Evolutionary conservation across 2,888 invertebrate genomes (phyloP), one percentile per base, ranked within the genome.

Genomic region (Pterostichus madidus): DNA sequence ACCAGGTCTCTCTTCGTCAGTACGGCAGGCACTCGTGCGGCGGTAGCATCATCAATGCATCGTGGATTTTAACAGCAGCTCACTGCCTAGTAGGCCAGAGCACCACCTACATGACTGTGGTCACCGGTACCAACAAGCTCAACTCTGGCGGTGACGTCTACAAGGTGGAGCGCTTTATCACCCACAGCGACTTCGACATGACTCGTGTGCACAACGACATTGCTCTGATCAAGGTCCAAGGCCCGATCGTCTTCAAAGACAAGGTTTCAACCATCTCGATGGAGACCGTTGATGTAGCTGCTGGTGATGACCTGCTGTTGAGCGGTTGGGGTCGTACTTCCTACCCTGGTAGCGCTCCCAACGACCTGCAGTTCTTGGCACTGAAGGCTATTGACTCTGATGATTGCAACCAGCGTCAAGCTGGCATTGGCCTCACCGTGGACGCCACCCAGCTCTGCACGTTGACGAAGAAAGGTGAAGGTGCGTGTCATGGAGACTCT

Each of bases 21-120:
- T 89, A 90, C 0, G 88, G 90, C 5, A 90, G 91, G 86, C 93
- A 93, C 85, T 92, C 92, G 87, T 93, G 93, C 84, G 93, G 93
- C 0, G 93, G 93, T 0, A 92, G 93, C 0, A 88, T 93, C 1
- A 87, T 93, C 11, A 91, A 91, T 32, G 90, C 92, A 0, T 87
- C 90, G 8, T 91, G 91, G 2, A 90, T 92, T 24, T 86, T 93
- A 10, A 93, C 93, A 0, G 92, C 92, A 0, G 92, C 93, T 6
- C 93, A 93, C 85, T 93, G 93, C 77, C 90, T 93, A 8, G 89
- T 91, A 46, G 90, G 91, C 6, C 46, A 49, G 11, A 15, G 64
- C 85, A 32, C 68, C 11, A 24, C 11, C 17, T 52, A 87, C 11
- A 87, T 86, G 13, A 85, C 83, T 86, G 92, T 91, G 0, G 87